phyloP scores from a whole-genome alignment of 35 echinoderm and acorn worm genomes.

The Lytechinus variegatus region DNA sequence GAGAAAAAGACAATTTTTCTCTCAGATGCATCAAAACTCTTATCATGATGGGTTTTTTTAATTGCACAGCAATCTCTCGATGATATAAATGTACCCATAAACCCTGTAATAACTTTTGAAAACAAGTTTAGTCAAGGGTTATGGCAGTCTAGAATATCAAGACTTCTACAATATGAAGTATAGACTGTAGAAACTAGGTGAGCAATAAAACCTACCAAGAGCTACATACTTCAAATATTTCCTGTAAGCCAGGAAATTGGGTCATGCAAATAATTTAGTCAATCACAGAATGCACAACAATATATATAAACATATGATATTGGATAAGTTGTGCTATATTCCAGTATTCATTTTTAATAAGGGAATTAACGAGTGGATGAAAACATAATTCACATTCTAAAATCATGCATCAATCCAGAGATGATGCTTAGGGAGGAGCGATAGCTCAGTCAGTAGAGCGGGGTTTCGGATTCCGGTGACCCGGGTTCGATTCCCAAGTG shows the following conservation, averaged over 20 bases:
- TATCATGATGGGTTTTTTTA: background rate
- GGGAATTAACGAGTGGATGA: no score
- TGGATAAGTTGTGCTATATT: no score
- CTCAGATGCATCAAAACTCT: background rate
- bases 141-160: background rate
- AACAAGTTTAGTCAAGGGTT: background rate
- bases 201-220: background rate
- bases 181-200: background rate
- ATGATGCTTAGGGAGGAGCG: no score
- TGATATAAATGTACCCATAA: background rate
- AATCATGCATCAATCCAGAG: no score
- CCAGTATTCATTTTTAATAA: no score
- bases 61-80: background rate
- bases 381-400: no score
- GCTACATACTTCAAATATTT: background rate
- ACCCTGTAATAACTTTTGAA: background rate
- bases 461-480: no score
- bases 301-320: no score
- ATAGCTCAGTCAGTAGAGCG: no score
- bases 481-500: no score
- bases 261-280: no score
- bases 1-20: background rate
- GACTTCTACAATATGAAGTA: background rate
- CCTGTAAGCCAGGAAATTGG: background rate
- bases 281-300: no score